Evolutionary conservation across 2,888 invertebrate genomes (phyloP).

Genomic region (Agrilus mali): DNA sequence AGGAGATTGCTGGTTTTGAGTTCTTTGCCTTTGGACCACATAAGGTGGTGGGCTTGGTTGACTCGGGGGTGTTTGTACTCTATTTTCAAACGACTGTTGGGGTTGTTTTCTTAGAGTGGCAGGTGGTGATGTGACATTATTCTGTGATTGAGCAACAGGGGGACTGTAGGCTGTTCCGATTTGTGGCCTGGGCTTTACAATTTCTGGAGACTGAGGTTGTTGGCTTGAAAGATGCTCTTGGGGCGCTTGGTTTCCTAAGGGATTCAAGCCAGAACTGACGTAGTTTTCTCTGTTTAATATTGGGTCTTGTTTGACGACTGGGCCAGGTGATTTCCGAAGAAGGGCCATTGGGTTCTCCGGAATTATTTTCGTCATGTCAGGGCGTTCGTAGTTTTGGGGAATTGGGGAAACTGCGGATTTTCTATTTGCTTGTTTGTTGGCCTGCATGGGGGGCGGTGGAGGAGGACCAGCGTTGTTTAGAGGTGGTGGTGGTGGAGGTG

Average conservation of each 20-base stretch:
- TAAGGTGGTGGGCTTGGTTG: no score
- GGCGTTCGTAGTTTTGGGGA: slow-evolving; percentile 43
- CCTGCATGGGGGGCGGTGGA: slow-evolving; percentile 37
- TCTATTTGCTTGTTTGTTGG: slow-evolving; percentile 45
- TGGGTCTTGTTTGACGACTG: slow-evolving; percentile 10
- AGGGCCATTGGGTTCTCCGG: slow-evolving; percentile 60
- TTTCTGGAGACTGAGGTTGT: not conserved
- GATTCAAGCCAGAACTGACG: not conserved
- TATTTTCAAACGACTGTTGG: no score
- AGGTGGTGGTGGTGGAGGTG: slow-evolving; percentile 32
- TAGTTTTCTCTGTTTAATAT: slow-evolving; percentile 30
- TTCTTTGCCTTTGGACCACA: no score
- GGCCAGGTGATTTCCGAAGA: slow-evolving; percentile 53
- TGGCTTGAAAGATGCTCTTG: slow-evolving; percentile 3
- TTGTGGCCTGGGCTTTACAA: slow-evolving; percentile 15
- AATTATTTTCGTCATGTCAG: slow-evolving; percentile 55
- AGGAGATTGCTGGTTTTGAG: slow-evolving; percentile 3
- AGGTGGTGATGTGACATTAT: not conserved
- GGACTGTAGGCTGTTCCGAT: slow-evolving; percentile 45
- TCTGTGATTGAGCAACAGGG: slow-evolving; percentile 24
- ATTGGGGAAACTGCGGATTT: slow-evolving; percentile 37
- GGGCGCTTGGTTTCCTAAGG: slow-evolving; percentile 13
- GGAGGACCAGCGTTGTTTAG: slow-evolving; percentile 31
- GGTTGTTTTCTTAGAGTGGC: no score
- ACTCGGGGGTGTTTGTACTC: no score